Conservation (phyloP, 2,113 vertebrate genomes). For the Cariama cristata region DNA sequence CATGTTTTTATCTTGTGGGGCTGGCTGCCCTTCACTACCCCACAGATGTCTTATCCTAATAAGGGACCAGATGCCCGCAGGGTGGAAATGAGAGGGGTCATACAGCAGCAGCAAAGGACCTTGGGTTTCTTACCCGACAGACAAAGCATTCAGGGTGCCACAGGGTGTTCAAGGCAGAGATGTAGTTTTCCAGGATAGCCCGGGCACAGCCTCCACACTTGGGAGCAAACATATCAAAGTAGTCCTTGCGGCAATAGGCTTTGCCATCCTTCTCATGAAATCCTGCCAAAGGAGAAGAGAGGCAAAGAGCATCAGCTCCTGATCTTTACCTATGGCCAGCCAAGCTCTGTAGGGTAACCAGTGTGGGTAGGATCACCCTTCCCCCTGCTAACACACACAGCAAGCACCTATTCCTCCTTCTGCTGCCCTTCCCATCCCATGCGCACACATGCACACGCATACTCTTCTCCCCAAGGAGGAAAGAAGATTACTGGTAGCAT, state of each 20-base stretch:
- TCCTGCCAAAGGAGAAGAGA: slow-evolving; percentile 74
- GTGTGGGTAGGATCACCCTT: background rate
- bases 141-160: slow-evolving; percentile 99
- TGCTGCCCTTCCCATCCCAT: background rate
- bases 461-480: background rate
- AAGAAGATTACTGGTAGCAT: background rate
- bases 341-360: background rate
- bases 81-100: background rate
- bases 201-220: slow-evolving; percentile 96
- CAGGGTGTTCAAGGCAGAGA: slow-evolving; percentile 94
- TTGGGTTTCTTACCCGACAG: slow-evolving; percentile 87
- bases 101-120: background rate
- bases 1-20: background rate
- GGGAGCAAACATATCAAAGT: slow-evolving; percentile 98
- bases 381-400: background rate
- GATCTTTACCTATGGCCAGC: background rate
- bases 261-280: slow-evolving; percentile 99
- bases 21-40: background rate
- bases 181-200: slow-evolving; percentile 98
- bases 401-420: background rate
- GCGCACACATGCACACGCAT: background rate
- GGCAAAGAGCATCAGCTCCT: background rate
- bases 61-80: background rate
- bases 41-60: background rate
- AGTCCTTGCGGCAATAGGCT: slow-evolving; percentile 97